Percentiles rank a stretch among this genome's conserved stretches.
These are phyloP conservation scores for Drosophila biarmipes DNA, from an alignment of 1,140 invertebrate genomes.

Conservation along the genomic window DNA sequence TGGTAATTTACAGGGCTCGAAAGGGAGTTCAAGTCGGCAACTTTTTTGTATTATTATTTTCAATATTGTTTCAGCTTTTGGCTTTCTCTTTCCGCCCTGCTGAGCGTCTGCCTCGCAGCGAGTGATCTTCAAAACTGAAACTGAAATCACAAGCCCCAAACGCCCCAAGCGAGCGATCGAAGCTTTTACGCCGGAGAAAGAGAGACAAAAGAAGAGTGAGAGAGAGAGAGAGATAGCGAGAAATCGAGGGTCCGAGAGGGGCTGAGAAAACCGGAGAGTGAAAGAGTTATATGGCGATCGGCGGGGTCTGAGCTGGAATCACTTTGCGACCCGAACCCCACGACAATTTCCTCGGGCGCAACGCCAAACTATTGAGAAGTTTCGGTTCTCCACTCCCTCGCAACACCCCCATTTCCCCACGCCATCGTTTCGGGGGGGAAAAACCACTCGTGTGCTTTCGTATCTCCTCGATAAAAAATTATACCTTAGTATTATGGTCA, in stretches of 20 bases:
- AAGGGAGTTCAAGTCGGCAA: not conserved
- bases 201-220: slow-evolving; percentile 10
- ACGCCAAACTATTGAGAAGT: slow-evolving; percentile 72
- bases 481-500: slow-evolving; percentile 48
- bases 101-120: slow-evolving; percentile 41
- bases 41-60: slow-evolving; percentile 2
- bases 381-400: slow-evolving; percentile 59
- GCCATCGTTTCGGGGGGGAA: slow-evolving; percentile 19
- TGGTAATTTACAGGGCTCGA: slow-evolving; percentile 30
- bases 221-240: slow-evolving; percentile 2
- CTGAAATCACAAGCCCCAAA: slow-evolving; percentile 60
- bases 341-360: slow-evolving; percentile 66
- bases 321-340: slow-evolving; percentile 63
- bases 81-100: slow-evolving; percentile 16
- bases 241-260: not conserved
- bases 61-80: not conserved
- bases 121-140: slow-evolving; percentile 78
- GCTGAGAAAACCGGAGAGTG: slow-evolving; percentile 5
- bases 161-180: slow-evolving; percentile 33
- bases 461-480: slow-evolving; percentile 39
- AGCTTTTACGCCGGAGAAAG: slow-evolving; percentile 48
- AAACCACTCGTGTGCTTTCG: slow-evolving; percentile 33
- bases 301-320: slow-evolving; percentile 55
- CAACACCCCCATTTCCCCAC: slow-evolving; percentile 10
- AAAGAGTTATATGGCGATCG: slow-evolving; percentile 3